These are phyloP conservation scores for Dilophus febrilis DNA, from an alignment of 2,888 invertebrate genomes.

Conservation along the genomic window DNA sequence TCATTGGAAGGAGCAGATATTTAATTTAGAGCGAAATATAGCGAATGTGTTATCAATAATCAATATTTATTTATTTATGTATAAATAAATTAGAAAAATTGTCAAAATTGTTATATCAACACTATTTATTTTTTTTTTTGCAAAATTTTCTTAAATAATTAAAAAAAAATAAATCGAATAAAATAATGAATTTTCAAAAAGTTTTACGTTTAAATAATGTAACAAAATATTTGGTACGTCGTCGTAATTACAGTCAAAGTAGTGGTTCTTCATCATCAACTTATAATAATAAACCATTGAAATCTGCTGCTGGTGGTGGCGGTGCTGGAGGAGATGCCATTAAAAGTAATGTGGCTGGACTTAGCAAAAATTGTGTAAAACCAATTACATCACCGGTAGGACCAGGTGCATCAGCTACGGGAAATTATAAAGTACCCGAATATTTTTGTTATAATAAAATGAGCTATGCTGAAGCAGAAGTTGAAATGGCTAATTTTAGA, in stretches of 20 bases:
- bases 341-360: constrained; percentile 40
- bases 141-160: constrained; percentile 2
- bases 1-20: no score
- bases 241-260: no score
- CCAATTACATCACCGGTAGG: constrained; percentile 29
- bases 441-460: constrained; percentile 64
- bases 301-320: constrained; percentile 14
- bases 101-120: not conserved
- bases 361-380: constrained; percentile 41
- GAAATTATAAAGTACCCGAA: constrained; percentile 72
- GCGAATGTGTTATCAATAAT: not conserved
- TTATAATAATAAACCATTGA: no score
- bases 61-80: not conserved
- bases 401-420: constrained; percentile 46
- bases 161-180: no score
- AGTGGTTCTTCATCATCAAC: no score
- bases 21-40: no score
- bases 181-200: no score
- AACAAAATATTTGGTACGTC: no score
- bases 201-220: no score
- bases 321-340: constrained; percentile 14
- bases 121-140: not conserved
- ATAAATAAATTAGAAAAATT: not conserved
- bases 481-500: constrained; percentile 65
- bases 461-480: constrained; percentile 69